Conservation (phyloP, 2,888 invertebrate species). For the Phortica magna region DNA sequence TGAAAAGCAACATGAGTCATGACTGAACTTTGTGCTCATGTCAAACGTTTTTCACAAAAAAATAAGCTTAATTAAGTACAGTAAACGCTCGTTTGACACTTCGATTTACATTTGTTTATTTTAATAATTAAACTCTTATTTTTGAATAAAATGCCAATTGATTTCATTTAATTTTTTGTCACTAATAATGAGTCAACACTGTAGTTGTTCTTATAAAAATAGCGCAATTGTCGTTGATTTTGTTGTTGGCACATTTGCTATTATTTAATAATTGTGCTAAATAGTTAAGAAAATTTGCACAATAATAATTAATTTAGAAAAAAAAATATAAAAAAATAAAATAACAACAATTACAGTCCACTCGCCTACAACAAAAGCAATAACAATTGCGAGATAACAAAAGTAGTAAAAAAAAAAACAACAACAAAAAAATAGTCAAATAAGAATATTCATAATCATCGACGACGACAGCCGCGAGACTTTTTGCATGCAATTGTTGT, state of each 20-base stretch:
- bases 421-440: neutral
- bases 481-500: constrained; percentile 18
- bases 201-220: constrained; percentile 57
- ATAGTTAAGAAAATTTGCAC: constrained; percentile 44
- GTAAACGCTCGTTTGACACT: neutral
- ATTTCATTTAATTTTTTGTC: neutral
- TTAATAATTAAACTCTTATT: too few relatives aligned
- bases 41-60: neutral
- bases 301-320: constrained; percentile 30
- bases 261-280: constrained; percentile 71
- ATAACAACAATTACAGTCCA: constrained; percentile 5
- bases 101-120: neutral
- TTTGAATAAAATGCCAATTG: too few relatives aligned
- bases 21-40: neutral
- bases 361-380: constrained; percentile 30
- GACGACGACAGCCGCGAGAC: constrained; percentile 4
- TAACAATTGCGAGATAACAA: constrained; percentile 20
- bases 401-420: neutral
- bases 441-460: neutral
- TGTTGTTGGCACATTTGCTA: constrained; percentile 40
- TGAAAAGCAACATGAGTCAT: constrained; percentile 9
- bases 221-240: constrained; percentile 58
- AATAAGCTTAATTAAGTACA: neutral
- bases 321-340: constrained; percentile 1
- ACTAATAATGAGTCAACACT: neutral